Evolutionary conservation across 2,113 vertebrate species (phyloP).

Genomic region (Ardeotis arabs): DNA sequence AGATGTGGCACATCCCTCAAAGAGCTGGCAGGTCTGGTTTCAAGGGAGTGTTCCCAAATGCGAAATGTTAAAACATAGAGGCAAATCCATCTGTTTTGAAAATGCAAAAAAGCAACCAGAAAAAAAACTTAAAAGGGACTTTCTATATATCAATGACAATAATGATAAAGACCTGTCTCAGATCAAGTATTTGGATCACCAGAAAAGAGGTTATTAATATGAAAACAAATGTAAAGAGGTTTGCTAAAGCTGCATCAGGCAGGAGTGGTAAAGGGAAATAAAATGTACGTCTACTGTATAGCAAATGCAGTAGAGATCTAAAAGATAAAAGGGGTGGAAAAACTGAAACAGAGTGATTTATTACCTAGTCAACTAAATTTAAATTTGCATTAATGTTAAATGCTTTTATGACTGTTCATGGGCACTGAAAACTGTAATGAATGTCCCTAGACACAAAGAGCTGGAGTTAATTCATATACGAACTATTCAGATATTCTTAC

Average conservation of each 20-base stretch:
- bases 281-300: neutral
- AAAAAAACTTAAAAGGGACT: neutral
- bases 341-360: slow-evolving; percentile 11
- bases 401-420: slow-evolving; percentile 29
- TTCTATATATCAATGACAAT: neutral
- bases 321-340: neutral
- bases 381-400: slow-evolving; percentile 55
- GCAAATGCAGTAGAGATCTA: neutral
- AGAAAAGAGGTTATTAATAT: neutral
- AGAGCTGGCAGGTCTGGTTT: neutral
- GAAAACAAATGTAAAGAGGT: neutral
- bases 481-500: slow-evolving; percentile 33
- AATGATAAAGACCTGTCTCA: neutral
- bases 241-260: neutral
- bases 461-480: slow-evolving; percentile 29
- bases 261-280: neutral
- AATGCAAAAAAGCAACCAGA: neutral
- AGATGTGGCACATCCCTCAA: neutral
- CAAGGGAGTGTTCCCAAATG: neutral
- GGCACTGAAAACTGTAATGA: slow-evolving; percentile 30
- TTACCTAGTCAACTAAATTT: slow-evolving; percentile 55
- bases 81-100: neutral
- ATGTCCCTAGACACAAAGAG: slow-evolving; percentile 26
- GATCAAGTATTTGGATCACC: neutral
- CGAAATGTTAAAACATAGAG: neutral